Percentiles rank a stretch among this genome's conserved stretches.
Conservation (phyloP, 2,797 vertebrate genomes). For the Malurus splendens region DNA sequence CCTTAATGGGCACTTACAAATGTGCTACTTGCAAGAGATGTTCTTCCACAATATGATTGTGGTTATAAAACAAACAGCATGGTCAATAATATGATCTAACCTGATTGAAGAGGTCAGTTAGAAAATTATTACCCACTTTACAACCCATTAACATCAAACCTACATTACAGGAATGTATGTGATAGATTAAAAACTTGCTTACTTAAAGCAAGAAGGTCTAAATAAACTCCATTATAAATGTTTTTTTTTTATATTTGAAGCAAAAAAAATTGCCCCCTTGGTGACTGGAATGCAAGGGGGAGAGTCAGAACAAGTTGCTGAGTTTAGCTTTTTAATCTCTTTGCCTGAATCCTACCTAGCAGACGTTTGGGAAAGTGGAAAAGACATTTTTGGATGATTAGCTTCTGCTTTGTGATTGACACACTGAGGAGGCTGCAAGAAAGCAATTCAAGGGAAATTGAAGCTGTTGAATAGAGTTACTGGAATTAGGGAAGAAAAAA, state of each 20-base stretch:
- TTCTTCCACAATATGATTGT: slow-evolving; percentile 74
- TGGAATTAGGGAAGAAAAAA: slow-evolving; percentile 6
- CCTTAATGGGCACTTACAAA: slow-evolving; percentile 72
- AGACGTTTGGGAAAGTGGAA: slow-evolving; percentile 8
- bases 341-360: slow-evolving; percentile 5
- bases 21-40: slow-evolving; percentile 66
- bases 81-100: slow-evolving; percentile 76
- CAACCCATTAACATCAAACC: slow-evolving; percentile 75
- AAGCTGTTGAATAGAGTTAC: slow-evolving; percentile 47
- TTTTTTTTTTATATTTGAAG: slow-evolving; percentile 36
- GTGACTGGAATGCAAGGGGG: not conserved
- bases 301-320: slow-evolving; percentile 45
- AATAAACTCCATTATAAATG: slow-evolving; percentile 64
- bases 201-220: slow-evolving; percentile 68
- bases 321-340: slow-evolving; percentile 37
- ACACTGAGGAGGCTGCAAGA: slow-evolving; percentile 3
- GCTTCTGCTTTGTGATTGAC: slow-evolving; percentile 40
- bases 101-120: slow-evolving; percentile 73
- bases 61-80: slow-evolving; percentile 75
- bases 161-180: slow-evolving; percentile 70
- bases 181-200: slow-evolving; percentile 75
- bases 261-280: slow-evolving; percentile 50
- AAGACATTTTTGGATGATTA: slow-evolving; percentile 22
- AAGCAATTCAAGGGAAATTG: slow-evolving; percentile 28
- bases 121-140: slow-evolving; percentile 78